These are phyloP conservation scores for Catostylus mosaicus DNA, from an alignment of 30 jellyfish, hydroid and myxozoan species.

Conservation along the genomic window DNA sequence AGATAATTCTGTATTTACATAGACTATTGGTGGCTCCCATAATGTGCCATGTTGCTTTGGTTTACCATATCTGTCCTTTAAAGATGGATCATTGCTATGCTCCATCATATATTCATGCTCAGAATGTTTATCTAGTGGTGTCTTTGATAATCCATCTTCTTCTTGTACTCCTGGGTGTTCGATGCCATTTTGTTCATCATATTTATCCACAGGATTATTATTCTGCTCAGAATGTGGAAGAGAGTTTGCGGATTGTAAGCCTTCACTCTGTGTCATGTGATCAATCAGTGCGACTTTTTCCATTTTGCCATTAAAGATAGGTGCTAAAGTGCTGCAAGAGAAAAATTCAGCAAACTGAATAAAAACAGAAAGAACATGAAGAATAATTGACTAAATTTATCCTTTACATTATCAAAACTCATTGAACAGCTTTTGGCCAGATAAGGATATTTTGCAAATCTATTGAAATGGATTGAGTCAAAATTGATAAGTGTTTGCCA, in stretches of 20 bases:
- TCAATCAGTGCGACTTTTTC: constrained; percentile 60
- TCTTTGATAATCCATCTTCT: constrained; percentile 18
- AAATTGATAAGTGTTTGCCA: not conserved
- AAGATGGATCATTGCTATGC: constrained; percentile 24
- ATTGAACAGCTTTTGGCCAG: not conserved
- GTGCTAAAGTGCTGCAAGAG: not conserved
- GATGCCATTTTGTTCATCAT: constrained; percentile 33
- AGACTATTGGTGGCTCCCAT: constrained; percentile 84
- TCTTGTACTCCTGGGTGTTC: constrained; percentile 32
- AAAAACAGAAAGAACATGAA: not conserved
- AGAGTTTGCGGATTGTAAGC: constrained; percentile 10
- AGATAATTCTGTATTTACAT: constrained; percentile 51
- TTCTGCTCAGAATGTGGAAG: constrained; percentile 37
- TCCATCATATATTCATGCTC: constrained; percentile 40
- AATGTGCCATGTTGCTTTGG: constrained; percentile 82
- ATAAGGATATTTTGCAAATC: not conserved
- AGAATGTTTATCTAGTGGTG: constrained; percentile 22
- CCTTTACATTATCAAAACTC: not conserved
- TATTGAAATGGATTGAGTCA: not conserved
- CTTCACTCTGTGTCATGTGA: constrained; percentile 30
- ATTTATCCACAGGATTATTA: constrained; percentile 16
- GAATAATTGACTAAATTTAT: not conserved
- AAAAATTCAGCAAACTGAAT: not conserved
- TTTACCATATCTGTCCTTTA: constrained; percentile 55
- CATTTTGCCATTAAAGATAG: constrained; percentile 61